Conservation (phyloP, 2,113 vertebrate species). For the Rhinogobius similis region DNA sequence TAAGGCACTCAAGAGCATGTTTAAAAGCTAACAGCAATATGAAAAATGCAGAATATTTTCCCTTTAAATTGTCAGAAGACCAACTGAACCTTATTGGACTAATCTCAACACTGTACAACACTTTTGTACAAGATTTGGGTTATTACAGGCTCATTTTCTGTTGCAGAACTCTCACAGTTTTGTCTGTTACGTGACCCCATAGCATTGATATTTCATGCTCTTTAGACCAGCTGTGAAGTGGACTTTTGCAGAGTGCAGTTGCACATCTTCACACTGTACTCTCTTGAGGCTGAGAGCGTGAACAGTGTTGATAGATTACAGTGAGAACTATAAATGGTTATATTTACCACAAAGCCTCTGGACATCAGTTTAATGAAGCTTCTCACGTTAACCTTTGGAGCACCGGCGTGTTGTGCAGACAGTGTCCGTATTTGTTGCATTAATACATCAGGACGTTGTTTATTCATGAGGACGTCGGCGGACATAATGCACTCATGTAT, state of each 20-base stretch:
- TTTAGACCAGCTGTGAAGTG: conserved; percentile 30
- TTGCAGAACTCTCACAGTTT: too few species aligned
- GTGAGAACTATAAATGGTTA: conserved; percentile 60
- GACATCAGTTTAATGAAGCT: neutral
- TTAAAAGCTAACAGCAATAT: too few species aligned
- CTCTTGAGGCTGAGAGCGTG: conserved; percentile 50
- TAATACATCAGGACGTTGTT: conserved; percentile 14
- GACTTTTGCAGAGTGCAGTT: conserved; percentile 42
- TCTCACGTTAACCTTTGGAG: neutral
- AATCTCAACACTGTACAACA: too few species aligned
- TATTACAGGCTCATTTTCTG: too few species aligned
- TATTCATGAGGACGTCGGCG: conserved; percentile 23
- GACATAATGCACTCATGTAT: conserved; percentile 8
- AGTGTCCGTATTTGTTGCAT: neutral
- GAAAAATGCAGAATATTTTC: too few species aligned
- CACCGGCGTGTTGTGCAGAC: neutral
- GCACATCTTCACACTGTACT: conserved; percentile 49
- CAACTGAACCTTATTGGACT: too few species aligned
- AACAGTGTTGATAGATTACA: conserved; percentile 65
- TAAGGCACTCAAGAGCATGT: too few species aligned
- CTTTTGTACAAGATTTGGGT: too few species aligned
- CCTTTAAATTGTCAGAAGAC: too few species aligned
- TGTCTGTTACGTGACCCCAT: too few species aligned
- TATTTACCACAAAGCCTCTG: neutral
- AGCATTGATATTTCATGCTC: neutral